Percentiles rank a stretch among this genome's conserved stretches.
Evolutionary conservation across 1,140 invertebrate genomes (phyloP).

Genomic region (Cydia splendana): DNA sequence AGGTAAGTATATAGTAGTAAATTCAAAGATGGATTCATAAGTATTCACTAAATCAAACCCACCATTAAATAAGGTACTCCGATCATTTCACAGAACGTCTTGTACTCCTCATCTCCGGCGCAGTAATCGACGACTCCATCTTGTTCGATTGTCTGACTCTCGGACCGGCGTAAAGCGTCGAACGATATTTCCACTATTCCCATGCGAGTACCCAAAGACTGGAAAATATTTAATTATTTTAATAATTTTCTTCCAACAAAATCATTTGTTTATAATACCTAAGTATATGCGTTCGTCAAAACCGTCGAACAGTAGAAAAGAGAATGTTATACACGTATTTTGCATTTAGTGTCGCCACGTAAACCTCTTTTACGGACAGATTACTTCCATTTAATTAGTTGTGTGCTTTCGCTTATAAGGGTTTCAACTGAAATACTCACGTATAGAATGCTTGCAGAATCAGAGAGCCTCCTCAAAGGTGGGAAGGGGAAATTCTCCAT

Average conservation of each 20-base stretch:
- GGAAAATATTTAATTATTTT: conserved; percentile 28
- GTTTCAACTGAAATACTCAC: conserved; percentile 51
- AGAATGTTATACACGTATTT: too few species aligned
- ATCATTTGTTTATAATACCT: too few species aligned
- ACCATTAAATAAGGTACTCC: conserved; percentile 39
- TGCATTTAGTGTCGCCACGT: too few species aligned
- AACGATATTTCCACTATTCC: conserved; percentile 45
- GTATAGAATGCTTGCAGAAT: conserved; percentile 48
- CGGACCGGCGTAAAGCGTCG: neutral
- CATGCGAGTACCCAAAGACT: conserved; percentile 36
- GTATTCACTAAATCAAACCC: conserved; percentile 12
- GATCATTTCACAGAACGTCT: conserved; percentile 37
- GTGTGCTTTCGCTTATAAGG: neutral
- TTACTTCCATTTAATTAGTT: too few species aligned
- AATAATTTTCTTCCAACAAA: neutral
- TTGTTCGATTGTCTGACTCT: neutral
- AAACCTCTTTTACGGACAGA: too few species aligned
- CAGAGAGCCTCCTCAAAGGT: conserved; percentile 41
- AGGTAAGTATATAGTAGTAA: neutral
- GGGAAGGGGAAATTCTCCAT: conserved; percentile 55
- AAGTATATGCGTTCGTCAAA: too few species aligned
- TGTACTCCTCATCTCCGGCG: conserved; percentile 29
- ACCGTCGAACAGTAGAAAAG: too few species aligned
- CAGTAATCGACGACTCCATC: conserved; percentile 31
- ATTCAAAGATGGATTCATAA: neutral